Percentiles rank a stretch among this genome's conserved stretches.
Conservation (phyloP, 64 coral and sea anemone species). For the Anthopleura sola region DNA sequence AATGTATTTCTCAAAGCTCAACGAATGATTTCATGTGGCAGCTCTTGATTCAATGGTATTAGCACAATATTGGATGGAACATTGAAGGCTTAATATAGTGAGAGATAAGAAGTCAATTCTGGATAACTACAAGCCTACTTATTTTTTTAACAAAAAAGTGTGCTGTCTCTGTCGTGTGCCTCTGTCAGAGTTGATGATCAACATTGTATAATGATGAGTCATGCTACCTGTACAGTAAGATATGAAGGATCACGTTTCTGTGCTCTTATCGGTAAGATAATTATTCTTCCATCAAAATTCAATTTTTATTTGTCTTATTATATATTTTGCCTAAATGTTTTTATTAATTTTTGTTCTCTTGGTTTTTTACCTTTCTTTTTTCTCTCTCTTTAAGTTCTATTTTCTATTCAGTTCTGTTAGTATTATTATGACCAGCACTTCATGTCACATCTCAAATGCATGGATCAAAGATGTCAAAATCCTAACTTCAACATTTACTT, state of each 20-base stretch:
- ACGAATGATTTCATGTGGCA: not conserved
- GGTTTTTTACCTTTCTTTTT: too few species aligned
- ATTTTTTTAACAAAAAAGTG: not conserved
- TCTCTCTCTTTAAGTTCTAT: too few species aligned
- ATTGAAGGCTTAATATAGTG: not conserved
- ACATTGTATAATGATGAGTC: not conserved
- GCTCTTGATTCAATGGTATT: not conserved
- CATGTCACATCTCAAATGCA: too few species aligned
- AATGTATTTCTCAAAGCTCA: not conserved
- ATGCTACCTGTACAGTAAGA: not conserved
- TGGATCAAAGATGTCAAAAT: too few species aligned
- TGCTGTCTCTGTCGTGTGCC: not conserved
- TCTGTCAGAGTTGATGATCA: not conserved
- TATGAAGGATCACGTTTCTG: not conserved
- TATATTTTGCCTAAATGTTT: not conserved
- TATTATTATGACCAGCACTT: too few species aligned
- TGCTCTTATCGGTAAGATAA: not conserved
- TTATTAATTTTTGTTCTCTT: not conserved
- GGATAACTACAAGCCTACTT: too few species aligned
- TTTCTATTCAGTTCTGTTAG: not conserved
- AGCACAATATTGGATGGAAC: not conserved
- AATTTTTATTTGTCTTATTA: not conserved
- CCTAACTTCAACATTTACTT: too few species aligned
- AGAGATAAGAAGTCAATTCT: too few species aligned
- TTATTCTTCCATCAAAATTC: not conserved